Base-by-base conservation (phyloP, 92 coral and sea anemone genomes). In the Blastomussa wellsi region DNA sequence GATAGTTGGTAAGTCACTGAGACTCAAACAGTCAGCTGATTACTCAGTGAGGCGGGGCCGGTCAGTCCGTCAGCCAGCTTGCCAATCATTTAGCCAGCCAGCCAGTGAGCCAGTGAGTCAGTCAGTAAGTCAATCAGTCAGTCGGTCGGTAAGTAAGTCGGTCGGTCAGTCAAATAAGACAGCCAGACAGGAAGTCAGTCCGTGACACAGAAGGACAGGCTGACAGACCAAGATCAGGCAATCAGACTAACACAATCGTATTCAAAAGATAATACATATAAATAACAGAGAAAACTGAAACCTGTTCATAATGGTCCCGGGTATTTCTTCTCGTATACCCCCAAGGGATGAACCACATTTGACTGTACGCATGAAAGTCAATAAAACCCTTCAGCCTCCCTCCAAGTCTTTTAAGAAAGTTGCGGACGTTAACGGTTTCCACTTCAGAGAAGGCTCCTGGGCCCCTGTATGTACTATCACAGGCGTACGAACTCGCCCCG, bases 301-400 rank as follows among this genome's bases (percentile, higher is more conserved):
- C 96, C 92, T 88, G 96, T 41, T 90, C 93, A 17, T 13, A 0
- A 38, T 95, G 70, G 73, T 95, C 90, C 2, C 73, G 89, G 14
- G 95, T 65, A 16, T 59, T 32, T 15, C 6, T 47, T 0, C 60
- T 55, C 8, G 98, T 92, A 89, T 94, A 95, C 22, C 98, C 98
- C 98, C 98, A 95, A 0, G 98, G 98, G 29, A 95, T 94, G 79
- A 95, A 92, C 91, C 97, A 94, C 92, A 95, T 87, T 74, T 95
- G 98, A 76, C 98, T 92, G 90, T 91, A 95, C 39, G 98, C 93
- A 68, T 95, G 98, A 37, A 95, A 89, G 79, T 95, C 98, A 48
- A 95, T 90, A 68, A 94, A 95, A 7, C 95, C 98, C 79, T 94
- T 92, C 39, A 95, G 72, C 33, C 78, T 55, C 57, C 86, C 44